Percentiles rank a stretch among this genome's conserved stretches.
These are phyloP conservation scores for Sinosuthora webbiana DNA, from an alignment of 2,113 vertebrate genomes.

Conservation along the genomic window DNA sequence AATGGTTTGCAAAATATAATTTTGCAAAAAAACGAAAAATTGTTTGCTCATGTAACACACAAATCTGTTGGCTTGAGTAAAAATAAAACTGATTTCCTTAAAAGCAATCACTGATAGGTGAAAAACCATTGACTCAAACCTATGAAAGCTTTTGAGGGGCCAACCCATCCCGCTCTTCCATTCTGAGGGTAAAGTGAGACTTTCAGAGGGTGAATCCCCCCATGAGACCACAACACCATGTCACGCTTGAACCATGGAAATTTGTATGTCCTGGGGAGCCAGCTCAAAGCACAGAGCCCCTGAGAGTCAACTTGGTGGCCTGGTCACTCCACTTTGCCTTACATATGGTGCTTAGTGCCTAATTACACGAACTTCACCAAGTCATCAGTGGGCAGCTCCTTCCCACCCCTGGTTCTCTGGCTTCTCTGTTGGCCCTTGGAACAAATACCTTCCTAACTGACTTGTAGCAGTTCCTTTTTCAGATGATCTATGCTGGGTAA, in stretches of 20 bases:
- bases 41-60: background rate
- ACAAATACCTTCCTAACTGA: background rate
- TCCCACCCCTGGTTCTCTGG: background rate
- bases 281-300: background rate
- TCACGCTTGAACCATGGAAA: background rate
- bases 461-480: background rate
- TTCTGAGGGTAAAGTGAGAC: background rate
- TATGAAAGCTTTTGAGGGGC: background rate
- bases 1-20: background rate
- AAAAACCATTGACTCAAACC: background rate
- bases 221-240: background rate
- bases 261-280: background rate
- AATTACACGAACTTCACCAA: background rate
- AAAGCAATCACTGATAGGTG: background rate
- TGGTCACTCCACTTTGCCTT: background rate
- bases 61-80: background rate
- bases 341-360: rapidly evolving
- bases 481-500: background rate
- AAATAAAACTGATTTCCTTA: background rate
- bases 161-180: background rate
- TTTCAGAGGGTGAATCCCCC: background rate
- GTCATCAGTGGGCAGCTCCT: background rate
- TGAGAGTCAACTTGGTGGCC: rapidly evolving
- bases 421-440: background rate
- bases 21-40: background rate